Evolutionary conservation across 2,888 invertebrate species (phyloP).

Genomic region (Coenonympha glycerion): DNA sequence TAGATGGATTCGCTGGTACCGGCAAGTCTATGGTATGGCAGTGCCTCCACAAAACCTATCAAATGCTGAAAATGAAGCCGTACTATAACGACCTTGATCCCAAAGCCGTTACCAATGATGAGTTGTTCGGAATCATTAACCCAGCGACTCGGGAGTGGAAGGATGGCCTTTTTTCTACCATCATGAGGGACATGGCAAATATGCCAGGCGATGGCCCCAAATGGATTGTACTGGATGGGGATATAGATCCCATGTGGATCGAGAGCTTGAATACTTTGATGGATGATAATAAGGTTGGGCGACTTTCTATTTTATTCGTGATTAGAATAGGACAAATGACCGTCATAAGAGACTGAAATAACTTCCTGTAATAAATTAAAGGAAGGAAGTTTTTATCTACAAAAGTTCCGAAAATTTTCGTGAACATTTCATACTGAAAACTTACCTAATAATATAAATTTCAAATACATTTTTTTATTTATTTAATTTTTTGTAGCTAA

Average conservation of each 20-base stretch:
- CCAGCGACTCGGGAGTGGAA: conserved; percentile 96
- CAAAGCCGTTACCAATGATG: conserved; percentile 96
- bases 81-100: conserved; percentile 94
- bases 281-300: conserved; percentile 92
- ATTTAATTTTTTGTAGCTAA: no score
- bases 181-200: conserved; percentile 96
- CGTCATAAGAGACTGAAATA: no score
- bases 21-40: conserved; percentile 97
- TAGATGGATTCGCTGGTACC: conserved; percentile 89
- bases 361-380: no score
- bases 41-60: conserved; percentile 88
- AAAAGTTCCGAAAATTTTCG: no score
- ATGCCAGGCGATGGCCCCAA: conserved; percentile 89
- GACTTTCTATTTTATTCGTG: not conserved
- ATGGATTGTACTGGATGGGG: conserved; percentile 97
- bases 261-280: conserved; percentile 96
- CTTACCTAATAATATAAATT: no score
- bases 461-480: no score
- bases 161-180: conserved; percentile 90
- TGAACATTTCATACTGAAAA: no score
- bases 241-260: conserved; percentile 99
- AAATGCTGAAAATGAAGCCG: conserved; percentile 87
- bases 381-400: no score
- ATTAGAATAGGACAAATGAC: not conserved
- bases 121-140: conserved; percentile 95